Percentiles rank a stretch among this genome's conserved stretches.
These are phyloP conservation scores for Cheilosia variabilis DNA, from an alignment of 2,888 invertebrate species.

Conservation along the genomic window DNA sequence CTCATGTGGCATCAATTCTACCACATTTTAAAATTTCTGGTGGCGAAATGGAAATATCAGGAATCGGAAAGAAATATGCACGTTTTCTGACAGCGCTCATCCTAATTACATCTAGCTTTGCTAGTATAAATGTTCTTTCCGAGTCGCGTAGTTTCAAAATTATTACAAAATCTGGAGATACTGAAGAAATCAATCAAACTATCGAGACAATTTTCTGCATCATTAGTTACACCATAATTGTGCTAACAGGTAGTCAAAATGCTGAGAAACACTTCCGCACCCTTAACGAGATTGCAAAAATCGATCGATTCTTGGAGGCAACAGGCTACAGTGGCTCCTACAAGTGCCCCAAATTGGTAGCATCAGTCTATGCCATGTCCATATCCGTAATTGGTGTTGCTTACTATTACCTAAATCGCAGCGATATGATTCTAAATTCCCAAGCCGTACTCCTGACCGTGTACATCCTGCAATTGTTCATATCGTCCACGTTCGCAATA, in stretches of 20 bases:
- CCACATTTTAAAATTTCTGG: constrained; percentile 76
- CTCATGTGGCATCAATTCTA: constrained; percentile 77
- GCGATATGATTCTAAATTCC: constrained; percentile 67
- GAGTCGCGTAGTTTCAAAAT: constrained; percentile 76
- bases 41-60: constrained; percentile 70
- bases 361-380: constrained; percentile 59
- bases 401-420: constrained; percentile 77
- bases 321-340: constrained; percentile 76
- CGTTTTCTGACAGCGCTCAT: constrained; percentile 66
- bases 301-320: constrained; percentile 77
- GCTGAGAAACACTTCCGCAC: constrained; percentile 77
- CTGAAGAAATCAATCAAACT: constrained; percentile 80
- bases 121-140: constrained; percentile 77
- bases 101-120: constrained; percentile 51
- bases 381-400: constrained; percentile 77
- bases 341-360: constrained; percentile 74
- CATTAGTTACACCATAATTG: constrained; percentile 78
- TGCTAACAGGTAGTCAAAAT: constrained; percentile 77
- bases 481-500: constrained; percentile 78
- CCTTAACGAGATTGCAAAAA: constrained; percentile 77
- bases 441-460: constrained; percentile 76
- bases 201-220: constrained; percentile 80
- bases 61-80: constrained; percentile 76
- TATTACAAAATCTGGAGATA: constrained; percentile 77
- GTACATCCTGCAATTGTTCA: constrained; percentile 78